A percentile compares a stretch with the other conserved stretches of the same genome.
Conservation (phyloP, 2,113 vertebrate genomes). For the Rhabdomys dilectus region DNA sequence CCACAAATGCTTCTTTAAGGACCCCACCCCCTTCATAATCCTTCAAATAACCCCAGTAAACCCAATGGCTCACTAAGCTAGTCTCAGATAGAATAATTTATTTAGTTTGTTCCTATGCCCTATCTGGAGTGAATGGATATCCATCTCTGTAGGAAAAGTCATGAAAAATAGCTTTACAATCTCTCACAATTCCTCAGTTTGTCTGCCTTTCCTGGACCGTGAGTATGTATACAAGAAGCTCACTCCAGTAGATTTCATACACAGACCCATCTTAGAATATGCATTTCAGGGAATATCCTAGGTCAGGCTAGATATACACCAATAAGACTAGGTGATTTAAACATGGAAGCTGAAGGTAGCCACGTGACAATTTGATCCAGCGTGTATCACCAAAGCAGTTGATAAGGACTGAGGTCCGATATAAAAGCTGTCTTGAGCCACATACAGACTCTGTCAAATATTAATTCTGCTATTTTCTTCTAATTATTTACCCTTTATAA, state of each 20-base stretch:
- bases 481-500: neutral
- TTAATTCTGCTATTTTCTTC: neutral
- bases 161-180: neutral
- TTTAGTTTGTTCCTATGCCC: neutral
- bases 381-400: neutral
- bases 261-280: neutral
- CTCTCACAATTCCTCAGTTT: neutral
- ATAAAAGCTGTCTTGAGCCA: neutral
- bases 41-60: neutral
- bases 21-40: neutral
- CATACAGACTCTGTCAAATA: neutral
- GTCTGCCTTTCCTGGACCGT: neutral
- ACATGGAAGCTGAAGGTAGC: neutral
- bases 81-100: neutral
- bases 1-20: neutral
- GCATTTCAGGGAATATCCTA: neutral
- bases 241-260: neutral
- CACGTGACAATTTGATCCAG: neutral
- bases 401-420: neutral
- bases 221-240: no score
- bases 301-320: neutral
- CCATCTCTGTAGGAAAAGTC: neutral
- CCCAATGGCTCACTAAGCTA: neutral
- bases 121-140: neutral
- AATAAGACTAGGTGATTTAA: neutral